A percentile compares a stretch with the other conserved stretches of the same genome.
These are phyloP conservation scores for Anarrhichthys ocellatus DNA, from an alignment of 2,113 vertebrate species.

Conservation along the genomic window DNA sequence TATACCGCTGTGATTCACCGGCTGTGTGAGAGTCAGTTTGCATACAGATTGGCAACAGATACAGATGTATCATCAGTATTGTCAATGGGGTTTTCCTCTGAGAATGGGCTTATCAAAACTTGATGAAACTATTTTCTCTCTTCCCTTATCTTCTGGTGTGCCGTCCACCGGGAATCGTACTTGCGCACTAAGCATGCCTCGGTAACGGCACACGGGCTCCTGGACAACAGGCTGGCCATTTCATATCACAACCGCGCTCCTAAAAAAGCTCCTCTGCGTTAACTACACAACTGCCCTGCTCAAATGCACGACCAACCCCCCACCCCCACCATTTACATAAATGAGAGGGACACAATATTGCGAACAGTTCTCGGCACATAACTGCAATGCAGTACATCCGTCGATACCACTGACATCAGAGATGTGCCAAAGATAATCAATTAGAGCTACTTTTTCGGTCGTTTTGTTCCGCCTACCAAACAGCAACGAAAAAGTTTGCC, in stretches of 20 bases:
- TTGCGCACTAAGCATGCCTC: constrained; percentile 17
- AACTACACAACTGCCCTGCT: neutral
- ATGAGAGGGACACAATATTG: neutral
- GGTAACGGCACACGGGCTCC: constrained; percentile 8
- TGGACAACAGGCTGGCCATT: constrained; percentile 3
- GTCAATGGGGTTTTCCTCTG: constrained; percentile 48
- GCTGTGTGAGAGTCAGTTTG: constrained; percentile 56
- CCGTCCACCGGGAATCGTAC: constrained; percentile 26
- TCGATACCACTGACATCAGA: neutral
- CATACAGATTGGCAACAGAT: constrained; percentile 50
- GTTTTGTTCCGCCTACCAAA: neutral
- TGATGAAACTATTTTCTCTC: constrained; percentile 63
- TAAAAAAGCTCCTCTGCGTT: neutral
- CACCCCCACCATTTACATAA: neutral
- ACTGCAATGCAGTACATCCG: neutral
- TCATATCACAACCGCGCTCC: constrained; percentile 8
- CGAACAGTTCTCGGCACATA: neutral
- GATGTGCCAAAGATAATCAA: neutral
- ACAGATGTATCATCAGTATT: constrained; percentile 59
- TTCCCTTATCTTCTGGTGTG: constrained; percentile 30
- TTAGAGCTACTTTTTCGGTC: neutral
- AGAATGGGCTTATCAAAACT: constrained; percentile 61
- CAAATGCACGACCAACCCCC: neutral
- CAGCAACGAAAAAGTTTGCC: neutral
- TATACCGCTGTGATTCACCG: constrained; percentile 54